phyloP scores from a whole-genome alignment of 2,797 vertebrate genomes.

The Sebastes nivosus region DNA sequence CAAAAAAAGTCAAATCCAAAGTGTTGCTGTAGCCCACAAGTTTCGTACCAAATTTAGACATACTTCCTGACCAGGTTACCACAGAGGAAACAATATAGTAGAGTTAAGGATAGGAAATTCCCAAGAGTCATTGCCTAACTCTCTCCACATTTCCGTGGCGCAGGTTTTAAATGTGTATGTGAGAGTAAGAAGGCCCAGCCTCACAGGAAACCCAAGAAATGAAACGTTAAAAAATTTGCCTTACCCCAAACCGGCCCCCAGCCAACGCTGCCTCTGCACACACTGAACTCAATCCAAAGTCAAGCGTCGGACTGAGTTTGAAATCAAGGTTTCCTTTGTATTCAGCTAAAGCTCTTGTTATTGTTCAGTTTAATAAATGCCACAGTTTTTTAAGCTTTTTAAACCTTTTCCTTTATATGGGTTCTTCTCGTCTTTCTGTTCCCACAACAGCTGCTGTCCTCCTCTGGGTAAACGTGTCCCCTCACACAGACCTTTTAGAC shows the following conservation, averaged over 20 bases:
- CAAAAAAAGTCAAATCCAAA: slow-evolving; percentile 32
- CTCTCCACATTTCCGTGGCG: slow-evolving; percentile 63
- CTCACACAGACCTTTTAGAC: slow-evolving; percentile 41
- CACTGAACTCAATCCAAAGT: slow-evolving; percentile 39
- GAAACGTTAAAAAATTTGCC: slow-evolving; percentile 61
- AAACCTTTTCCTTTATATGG: not conserved
- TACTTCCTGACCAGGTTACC: slow-evolving; percentile 49
- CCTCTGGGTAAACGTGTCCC: slow-evolving; percentile 34
- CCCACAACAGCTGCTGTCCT: slow-evolving; percentile 41
- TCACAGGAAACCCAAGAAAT: slow-evolving; percentile 74
- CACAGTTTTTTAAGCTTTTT: not conserved
- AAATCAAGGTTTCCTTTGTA: slow-evolving; percentile 28
- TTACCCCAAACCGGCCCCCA: slow-evolving; percentile 65
- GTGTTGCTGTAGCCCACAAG: slow-evolving; percentile 16
- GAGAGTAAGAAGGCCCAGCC: slow-evolving; percentile 46
- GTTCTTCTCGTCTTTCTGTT: slow-evolving; percentile 25
- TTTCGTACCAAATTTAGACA: slow-evolving; percentile 53
- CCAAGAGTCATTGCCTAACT: slow-evolving; percentile 45
- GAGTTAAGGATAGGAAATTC: slow-evolving; percentile 49
- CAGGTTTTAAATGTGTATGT: slow-evolving; percentile 62
- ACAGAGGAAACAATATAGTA: slow-evolving; percentile 70
- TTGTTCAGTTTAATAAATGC: slow-evolving; percentile 1
- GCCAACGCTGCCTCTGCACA: slow-evolving; percentile 18
- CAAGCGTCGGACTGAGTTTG: not conserved
- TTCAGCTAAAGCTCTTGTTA: slow-evolving; percentile 1